Conservation (phyloP, 2,113 vertebrate genomes). For the Mastomys natalensis region DNA sequence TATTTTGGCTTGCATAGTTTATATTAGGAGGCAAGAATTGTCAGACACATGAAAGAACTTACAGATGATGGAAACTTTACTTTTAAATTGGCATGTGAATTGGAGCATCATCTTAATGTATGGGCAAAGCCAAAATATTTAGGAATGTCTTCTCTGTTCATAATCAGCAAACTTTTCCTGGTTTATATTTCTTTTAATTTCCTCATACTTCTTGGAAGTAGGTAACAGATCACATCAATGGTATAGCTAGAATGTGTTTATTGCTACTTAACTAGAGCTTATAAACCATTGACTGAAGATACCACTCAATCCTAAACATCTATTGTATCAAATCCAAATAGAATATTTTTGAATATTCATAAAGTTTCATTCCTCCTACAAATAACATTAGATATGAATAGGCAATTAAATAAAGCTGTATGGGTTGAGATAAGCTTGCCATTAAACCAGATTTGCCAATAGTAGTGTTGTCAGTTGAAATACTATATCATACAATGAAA, state of each 20-base stretch:
- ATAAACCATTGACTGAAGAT: neutral
- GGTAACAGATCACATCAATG: neutral
- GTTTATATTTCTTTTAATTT: neutral
- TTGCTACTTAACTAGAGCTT: accelerated
- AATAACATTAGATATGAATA: conserved; percentile 60
- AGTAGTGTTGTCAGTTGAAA: conserved; percentile 62
- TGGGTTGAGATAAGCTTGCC: conserved; percentile 59
- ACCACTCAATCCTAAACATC: neutral
- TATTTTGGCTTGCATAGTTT: neutral
- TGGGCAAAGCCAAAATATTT: neutral
- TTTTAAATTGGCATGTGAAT: neutral
- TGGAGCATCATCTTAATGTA: neutral
- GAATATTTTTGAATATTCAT: conserved; percentile 60
- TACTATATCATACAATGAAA: conserved; percentile 49
- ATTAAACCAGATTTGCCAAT: conserved; percentile 73
- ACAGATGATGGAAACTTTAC: neutral
- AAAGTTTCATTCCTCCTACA: conserved; percentile 53
- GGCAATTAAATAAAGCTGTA: neutral
- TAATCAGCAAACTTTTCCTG: neutral
- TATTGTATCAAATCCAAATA: neutral
- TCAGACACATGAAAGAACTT: neutral
- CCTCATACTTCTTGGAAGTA: neutral
- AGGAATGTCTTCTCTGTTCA: neutral
- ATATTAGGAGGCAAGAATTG: neutral
- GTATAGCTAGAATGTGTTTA: neutral